Evolutionary conservation across 2,113 vertebrate genomes (phyloP), one percentile per base, ranked within the genome.

Genomic region (Sarotherodon lohbergeri): DNA sequence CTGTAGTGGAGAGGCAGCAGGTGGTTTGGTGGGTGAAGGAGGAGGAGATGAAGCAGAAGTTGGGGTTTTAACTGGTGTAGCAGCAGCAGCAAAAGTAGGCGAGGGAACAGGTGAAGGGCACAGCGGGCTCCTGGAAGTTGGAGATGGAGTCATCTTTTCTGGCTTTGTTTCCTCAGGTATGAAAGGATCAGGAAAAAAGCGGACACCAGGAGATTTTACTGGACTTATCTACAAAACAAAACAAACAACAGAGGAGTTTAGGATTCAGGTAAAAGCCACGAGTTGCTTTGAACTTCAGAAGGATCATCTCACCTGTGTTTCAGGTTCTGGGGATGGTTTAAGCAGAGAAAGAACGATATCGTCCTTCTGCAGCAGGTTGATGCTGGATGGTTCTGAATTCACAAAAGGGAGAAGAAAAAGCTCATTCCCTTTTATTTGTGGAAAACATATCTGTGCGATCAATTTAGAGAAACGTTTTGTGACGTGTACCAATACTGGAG

Each of bases 101-200:
- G 92, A 93, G 1, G 43, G 17, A 39, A 50, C n/a, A 71, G 91
- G 79, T 24, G 92, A 91, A 68, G 93, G 89, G 19, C 71, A 82
- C 46, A 6, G 12, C 1, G 93, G 94, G 34, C 84, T 95, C 63
- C 89, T 94, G 63, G 81, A 36, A 2, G 81, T 39, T 12, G 92
- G 88, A n/a, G 90, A 88, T 27, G 39, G 94, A 76, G 83, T 24
- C 2, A 55, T 41, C 63, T 93, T 92, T n/a, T 91, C 92, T 24
- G 92, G 89, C 89, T 91, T 90, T 22, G 71, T 84, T 73, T 95
- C 95, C 78, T 95, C 95, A 5, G 57, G 91, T 86, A 96, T 5
- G 93, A 93, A 95, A 4, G 96, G 97, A 17, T 97, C 96, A 11
- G 96, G 94, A 89, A 97, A 98, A 88, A 98, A 96, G 57, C 39